These are phyloP conservation scores for Coboldia fuscipes DNA, from an alignment of 1,140 invertebrate species.

Conservation along the genomic window DNA sequence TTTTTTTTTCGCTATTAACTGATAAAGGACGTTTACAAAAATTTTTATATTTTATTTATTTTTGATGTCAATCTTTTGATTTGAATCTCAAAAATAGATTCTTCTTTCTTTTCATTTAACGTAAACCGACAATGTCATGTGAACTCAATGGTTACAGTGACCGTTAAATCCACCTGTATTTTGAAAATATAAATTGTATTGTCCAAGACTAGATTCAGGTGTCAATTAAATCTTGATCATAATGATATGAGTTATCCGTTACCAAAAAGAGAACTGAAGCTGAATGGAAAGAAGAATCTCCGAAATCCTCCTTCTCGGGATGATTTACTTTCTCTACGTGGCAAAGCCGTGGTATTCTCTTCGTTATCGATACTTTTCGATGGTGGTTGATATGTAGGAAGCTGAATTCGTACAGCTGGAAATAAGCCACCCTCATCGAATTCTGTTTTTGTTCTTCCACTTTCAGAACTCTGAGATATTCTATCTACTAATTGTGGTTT, in stretches of 20 bases:
- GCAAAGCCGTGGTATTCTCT: background rate
- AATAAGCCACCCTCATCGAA: conserved; percentile 8
- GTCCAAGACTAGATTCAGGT: background rate
- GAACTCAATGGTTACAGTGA: background rate
- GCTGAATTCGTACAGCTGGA: conserved; percentile 14
- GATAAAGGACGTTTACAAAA: background rate
- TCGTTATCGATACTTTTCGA: background rate
- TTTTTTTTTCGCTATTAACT: background rate
- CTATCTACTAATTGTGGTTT: background rate
- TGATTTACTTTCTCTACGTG: too few species aligned
- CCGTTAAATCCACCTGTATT: background rate
- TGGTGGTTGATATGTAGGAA: conserved; percentile 16
- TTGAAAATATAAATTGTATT: background rate
- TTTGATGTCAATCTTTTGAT: background rate
- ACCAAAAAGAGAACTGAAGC: background rate
- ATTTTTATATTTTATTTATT: background rate
- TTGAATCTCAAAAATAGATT: background rate
- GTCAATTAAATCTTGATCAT: background rate
- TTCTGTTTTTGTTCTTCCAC: background rate
- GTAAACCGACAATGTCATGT: background rate
- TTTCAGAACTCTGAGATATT: background rate
- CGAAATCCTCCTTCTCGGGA: too few species aligned
- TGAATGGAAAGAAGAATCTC: background rate
- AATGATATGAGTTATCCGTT: background rate
- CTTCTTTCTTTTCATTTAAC: too few species aligned